Percentiles rank a stretch among this genome's conserved stretches.
Conservation (phyloP, 2,888 invertebrate species). For the Heterodera filipjevi region DNA sequence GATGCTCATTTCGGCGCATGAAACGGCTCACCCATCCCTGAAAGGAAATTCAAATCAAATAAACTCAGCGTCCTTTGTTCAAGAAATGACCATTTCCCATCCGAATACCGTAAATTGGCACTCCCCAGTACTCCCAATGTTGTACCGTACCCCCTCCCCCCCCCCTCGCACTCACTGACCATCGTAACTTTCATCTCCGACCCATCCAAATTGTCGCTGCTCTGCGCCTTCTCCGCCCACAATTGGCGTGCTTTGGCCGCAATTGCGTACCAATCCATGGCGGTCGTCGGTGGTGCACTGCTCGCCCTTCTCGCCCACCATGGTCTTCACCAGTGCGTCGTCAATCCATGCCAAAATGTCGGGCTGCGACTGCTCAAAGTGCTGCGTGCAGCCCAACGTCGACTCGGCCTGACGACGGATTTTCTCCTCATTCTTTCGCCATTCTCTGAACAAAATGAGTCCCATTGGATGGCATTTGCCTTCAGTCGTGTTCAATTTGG, state of each 20-base stretch:
- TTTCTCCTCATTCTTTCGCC: conserved; percentile 63
- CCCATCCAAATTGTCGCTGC: conserved; percentile 8
- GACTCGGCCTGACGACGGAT: conserved; percentile 44
- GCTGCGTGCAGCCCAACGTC: conserved; percentile 27
- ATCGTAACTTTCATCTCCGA: conserved; percentile 43
- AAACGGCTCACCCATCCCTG: conserved; percentile 45
- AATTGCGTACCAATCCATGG: conserved; percentile 19
- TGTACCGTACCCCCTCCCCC: not conserved
- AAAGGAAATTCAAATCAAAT: too few species aligned
- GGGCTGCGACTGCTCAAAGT: conserved; percentile 29
- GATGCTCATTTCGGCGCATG: conserved; percentile 41
- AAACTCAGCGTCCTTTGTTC: too few species aligned
- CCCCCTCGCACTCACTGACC: conserved; percentile 21
- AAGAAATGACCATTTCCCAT: too few species aligned
- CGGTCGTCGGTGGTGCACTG: not conserved
- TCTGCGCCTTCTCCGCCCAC: not conserved
- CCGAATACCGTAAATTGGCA: too few species aligned
- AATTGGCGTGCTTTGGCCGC: conserved; percentile 2
- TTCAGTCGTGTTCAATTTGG: not conserved
- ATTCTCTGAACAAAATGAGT: conserved; percentile 47
- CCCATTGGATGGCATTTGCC: not conserved
- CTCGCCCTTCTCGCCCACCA: conserved; percentile 10
- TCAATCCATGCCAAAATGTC: conserved; percentile 33
- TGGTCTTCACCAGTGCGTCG: conserved; percentile 30
- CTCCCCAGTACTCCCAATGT: too few species aligned